A percentile compares a stretch with the other conserved stretches of the same genome.
Evolutionary conservation across 1,140 invertebrate genomes (phyloP).

Genomic region (Lordiphosa mommai): DNA sequence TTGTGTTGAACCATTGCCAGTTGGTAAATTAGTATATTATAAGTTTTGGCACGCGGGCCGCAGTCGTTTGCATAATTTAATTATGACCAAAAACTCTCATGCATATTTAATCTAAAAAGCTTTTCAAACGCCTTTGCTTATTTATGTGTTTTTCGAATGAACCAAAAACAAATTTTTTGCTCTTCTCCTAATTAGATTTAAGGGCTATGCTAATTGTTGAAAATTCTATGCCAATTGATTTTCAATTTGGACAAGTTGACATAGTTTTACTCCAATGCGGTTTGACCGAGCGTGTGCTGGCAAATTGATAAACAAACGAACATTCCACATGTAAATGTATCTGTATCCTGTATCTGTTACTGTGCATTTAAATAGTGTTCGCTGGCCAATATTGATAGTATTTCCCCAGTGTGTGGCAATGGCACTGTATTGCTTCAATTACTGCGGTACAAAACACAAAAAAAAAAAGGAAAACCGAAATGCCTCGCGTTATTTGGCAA

Average conservation of each 20-base stretch:
- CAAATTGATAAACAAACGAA: constrained; percentile 69
- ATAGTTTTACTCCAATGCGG: constrained; percentile 28
- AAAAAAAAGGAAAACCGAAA: constrained; percentile 14
- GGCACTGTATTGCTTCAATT: constrained; percentile 64
- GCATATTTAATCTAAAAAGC: constrained; percentile 69
- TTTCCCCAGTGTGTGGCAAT: constrained; percentile 42
- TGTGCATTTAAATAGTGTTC: constrained; percentile 59
- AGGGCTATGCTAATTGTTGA: constrained; percentile 23
- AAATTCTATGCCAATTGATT: constrained; percentile 32
- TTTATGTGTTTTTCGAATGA: constrained; percentile 56
- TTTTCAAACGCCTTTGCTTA: constrained; percentile 56
- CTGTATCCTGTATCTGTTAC: constrained; percentile 33
- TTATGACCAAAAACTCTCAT: constrained; percentile 54
- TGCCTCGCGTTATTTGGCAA: constrained; percentile 33
- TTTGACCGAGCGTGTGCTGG: constrained; percentile 11
- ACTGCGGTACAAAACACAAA: constrained; percentile 18
- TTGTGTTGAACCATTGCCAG: constrained; percentile 64
- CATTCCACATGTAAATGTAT: constrained; percentile 19
- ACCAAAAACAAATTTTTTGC: constrained; percentile 33
- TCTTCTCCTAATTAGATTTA: constrained; percentile 32
- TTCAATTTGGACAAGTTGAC: constrained; percentile 41
- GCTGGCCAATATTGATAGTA: constrained; percentile 69
- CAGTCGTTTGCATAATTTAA: constrained; percentile 66
- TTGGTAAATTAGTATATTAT: constrained; percentile 68
- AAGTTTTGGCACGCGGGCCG: constrained; percentile 69